Base-by-base conservation (phyloP, 2,113 vertebrate species). In the Brachyhypopomus gauderio region DNA sequence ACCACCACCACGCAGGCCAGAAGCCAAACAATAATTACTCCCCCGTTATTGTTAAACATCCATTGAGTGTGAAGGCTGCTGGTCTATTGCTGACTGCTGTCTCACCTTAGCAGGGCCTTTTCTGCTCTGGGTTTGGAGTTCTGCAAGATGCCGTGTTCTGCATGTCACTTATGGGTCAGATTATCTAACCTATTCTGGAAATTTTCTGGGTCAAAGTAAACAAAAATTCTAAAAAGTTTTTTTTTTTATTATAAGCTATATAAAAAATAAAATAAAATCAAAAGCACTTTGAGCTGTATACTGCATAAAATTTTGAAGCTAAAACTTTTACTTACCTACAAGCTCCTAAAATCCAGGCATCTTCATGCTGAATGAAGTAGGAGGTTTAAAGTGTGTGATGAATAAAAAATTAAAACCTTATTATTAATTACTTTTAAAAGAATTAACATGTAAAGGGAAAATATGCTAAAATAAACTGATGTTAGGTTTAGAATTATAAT, bases 31-130 rank as follows among this genome's bases (percentile, higher is more conserved):
- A 67, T 66, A 7, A 27, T 58, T 11, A 34, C 64, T 19, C 0
- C 23, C 72, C 36, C 60, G 20, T 30, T 80, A 73, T 73, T 38
- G 20, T 22, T 52, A 14, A 38, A 52, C 59, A 34, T 52, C n/a
- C 1, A 63, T 73, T 66, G 55, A 48, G 11, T 30, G 17, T 14
- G 14, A 1, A 11, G 30, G 34, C n/a, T 48, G 38, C 20, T 78
- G 16, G 17, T 36, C 22, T 64, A 64, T 9, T 0, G 16, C 17
- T 67, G 45, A 11, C 45, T 48, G 45, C 6, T 9, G 12, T 52
- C 45, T 52, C 12, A 52, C 45, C 45, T 52, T 52, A 14, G 45
- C 8, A 7, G 45, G 14, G 45, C 12, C 1, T 14, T 12, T 52
- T 14, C 9, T 12, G n/a, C 6, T n/a, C 58, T 60, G 56, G 8